phyloP scores from a whole-genome alignment of 2,888 invertebrate genomes.

The Stratiomys singularior region DNA sequence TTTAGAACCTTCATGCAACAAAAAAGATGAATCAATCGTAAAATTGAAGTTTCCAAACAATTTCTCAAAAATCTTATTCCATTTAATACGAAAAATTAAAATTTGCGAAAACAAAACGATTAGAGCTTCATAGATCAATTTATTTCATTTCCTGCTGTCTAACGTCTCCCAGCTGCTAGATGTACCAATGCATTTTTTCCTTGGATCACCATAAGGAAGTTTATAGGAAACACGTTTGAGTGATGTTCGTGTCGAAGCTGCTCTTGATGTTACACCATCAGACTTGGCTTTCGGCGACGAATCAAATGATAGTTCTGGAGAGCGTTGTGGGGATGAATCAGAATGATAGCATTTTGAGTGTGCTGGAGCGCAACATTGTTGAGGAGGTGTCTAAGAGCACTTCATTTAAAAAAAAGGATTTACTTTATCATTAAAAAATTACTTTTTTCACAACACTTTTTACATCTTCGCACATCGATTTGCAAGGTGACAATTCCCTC shows the following conservation, averaged over 20 bases:
- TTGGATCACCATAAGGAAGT: neutral
- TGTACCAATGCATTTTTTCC: neutral
- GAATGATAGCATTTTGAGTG: neutral
- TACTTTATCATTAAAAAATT: neutral
- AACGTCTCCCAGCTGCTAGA: conserved; percentile 40
- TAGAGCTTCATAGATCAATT: neutral
- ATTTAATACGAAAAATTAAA: too few species aligned
- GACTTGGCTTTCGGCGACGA: neutral
- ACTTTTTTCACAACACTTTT: neutral
- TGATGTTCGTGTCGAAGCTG: neutral
- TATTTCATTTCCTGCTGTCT: conserved; percentile 17
- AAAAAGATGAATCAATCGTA: too few species aligned
- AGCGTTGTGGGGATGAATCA: neutral
- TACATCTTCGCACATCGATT: neutral
- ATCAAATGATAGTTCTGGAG: neutral
- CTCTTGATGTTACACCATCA: neutral
- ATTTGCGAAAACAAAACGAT: too few species aligned
- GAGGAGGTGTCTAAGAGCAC: neutral
- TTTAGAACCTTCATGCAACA: too few species aligned
- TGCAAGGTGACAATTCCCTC: neutral
- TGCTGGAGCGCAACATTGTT: neutral
- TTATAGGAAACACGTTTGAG: neutral
- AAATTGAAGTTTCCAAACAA: too few species aligned
- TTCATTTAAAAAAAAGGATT: neutral
- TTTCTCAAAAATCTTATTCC: too few species aligned